Conservation (phyloP, 2,797 vertebrate genomes). For the Australoheros facetus region DNA sequence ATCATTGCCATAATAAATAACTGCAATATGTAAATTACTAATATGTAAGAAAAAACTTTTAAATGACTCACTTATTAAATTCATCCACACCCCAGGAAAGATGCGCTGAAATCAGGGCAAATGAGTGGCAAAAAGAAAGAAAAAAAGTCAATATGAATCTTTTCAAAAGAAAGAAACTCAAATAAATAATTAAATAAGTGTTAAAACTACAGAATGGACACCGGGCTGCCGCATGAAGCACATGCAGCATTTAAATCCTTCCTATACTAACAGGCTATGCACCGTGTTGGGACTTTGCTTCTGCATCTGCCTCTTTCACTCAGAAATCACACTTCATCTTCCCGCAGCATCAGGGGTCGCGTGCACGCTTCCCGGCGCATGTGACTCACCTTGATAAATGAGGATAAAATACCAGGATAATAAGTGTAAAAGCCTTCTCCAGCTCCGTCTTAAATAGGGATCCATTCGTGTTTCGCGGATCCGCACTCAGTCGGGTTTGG, state of each 20-base stretch:
- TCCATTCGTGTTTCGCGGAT: slow-evolving; percentile 81
- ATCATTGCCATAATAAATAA: background rate
- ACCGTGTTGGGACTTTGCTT: background rate
- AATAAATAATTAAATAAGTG: background rate
- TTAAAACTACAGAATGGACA: background rate
- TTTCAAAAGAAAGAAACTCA: background rate
- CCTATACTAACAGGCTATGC: background rate
- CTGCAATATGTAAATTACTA: background rate
- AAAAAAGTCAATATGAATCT: background rate
- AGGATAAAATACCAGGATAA: slow-evolving; percentile 71
- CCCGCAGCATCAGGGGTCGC: background rate
- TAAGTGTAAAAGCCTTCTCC: slow-evolving; percentile 62
- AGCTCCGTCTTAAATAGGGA: slow-evolving; percentile 69
- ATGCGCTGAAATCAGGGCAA: slow-evolving; percentile 68
- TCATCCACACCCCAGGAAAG: slow-evolving; percentile 71
- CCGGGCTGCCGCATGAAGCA: background rate
- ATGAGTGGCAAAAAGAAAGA: background rate
- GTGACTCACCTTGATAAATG: slow-evolving; percentile 80
- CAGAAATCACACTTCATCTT: background rate
- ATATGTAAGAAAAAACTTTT: background rate
- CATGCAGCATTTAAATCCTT: background rate
- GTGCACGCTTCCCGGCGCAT: background rate
- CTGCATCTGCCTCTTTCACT: background rate
- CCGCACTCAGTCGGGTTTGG: slow-evolving; percentile 70
- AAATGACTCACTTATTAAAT: slow-evolving; percentile 75